Evolutionary conservation across 1,140 invertebrate species (phyloP), one percentile per base, ranked within the genome.

Genomic region (Samia ricini): DNA sequence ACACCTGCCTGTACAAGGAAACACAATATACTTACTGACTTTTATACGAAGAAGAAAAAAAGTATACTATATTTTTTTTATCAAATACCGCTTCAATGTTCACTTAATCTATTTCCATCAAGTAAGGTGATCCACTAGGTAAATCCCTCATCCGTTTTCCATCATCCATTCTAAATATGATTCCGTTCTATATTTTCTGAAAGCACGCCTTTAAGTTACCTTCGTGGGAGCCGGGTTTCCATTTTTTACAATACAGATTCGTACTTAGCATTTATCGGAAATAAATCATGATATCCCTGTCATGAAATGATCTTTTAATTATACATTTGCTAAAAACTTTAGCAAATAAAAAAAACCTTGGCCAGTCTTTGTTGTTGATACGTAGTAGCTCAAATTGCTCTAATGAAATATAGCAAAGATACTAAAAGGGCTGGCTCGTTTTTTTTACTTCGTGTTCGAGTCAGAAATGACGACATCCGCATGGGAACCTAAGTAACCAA

Each of bases 141-240:
- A 42, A 42, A 42, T 42, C 33, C 33, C 33, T 42, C 33, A 42
- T 42, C 33, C 33, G n/a, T 42, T 42, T 42, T 42, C 33, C 33
- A 42, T 42, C 33, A 42, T 42, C 33, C 33, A 42, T 42, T 15
- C 33, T 42, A 42, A 42, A 42, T 42, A 42, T 42, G 33, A 42
- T 42, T 42, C 33, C 7, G 10, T 42, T 42, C 33, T 42, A 15
- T 42, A 42, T 42, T 42, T 42, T 42, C 33, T 42, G 12, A 42
- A 42, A 42, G 33, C 33, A 42, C 33, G 33, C 33, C 33, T 42
- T 42, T 42, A 15, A 42, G 33, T 42, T 42, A 42, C 33, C 33
- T 42, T 3, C 33, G 33, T 42, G 33, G 33, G 33, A 42, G n/a
- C 33, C 12, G 10, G 33, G 33, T 42, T 42, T 42, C 33, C 15